Evolutionary conservation across 2,888 invertebrate species (phyloP).

Genomic region (Drosophila sordidapex): DNA sequence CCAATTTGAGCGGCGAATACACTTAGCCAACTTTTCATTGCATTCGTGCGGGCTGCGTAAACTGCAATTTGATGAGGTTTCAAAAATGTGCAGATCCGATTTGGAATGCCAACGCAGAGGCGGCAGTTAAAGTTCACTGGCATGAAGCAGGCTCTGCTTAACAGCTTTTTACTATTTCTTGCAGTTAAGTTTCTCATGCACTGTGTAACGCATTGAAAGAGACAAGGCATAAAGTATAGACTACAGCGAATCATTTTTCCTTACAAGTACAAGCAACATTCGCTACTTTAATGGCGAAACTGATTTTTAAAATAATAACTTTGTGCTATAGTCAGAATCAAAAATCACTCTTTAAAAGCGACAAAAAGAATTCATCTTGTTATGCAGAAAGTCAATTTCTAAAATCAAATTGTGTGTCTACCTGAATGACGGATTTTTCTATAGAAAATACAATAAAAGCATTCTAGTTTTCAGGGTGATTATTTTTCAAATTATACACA

Average conservation of each 20-base stretch:
- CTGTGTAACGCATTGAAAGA: neutral
- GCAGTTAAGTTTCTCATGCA: neutral
- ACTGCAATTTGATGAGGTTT: slow-evolving; percentile 14
- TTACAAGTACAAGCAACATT: neutral
- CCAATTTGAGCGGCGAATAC: slow-evolving; percentile 23
- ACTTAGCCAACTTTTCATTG: slow-evolving; percentile 20
- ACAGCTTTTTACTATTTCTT: slow-evolving; percentile 3
- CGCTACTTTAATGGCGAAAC: neutral
- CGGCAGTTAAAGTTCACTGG: slow-evolving; percentile 48
- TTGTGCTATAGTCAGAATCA: neutral
- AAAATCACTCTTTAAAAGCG: neutral
- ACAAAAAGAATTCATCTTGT: neutral
- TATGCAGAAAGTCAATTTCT: neutral
- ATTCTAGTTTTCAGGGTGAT: neutral
- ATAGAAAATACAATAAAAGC: neutral
- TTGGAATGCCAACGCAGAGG: slow-evolving; percentile 2
- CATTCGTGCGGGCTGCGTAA: slow-evolving; percentile 8
- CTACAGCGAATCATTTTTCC: neutral
- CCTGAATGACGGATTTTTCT: neutral
- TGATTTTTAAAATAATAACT: neutral
- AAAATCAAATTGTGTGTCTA: neutral
- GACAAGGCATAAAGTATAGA: neutral
- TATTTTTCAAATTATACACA: neutral
- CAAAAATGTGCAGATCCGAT: slow-evolving; percentile 1
- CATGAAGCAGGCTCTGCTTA: slow-evolving; percentile 8